Evolutionary conservation across 2,797 vertebrate species (phyloP).

Genomic region (Enteromius trimaculatus): DNA sequence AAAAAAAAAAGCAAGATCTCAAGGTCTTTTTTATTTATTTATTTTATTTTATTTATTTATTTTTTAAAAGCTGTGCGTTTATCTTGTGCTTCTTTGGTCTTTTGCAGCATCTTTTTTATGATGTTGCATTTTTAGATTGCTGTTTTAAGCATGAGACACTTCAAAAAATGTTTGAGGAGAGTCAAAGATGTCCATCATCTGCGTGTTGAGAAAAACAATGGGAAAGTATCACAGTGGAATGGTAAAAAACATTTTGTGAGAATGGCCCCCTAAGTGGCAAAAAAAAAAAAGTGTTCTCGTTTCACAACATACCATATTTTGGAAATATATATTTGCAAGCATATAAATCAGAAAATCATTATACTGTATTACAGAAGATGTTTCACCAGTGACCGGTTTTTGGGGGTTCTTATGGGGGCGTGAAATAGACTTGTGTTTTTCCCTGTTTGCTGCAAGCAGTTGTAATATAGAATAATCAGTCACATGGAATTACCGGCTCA

Average conservation of each 20-base stretch:
- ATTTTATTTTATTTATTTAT: too few species aligned
- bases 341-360: conserved; percentile 11
- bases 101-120: neutral
- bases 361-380: conserved; percentile 13
- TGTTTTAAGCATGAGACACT: neutral
- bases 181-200: neutral
- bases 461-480: conserved; percentile 9
- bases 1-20: neutral
- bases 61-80: neutral
- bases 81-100: neutral
- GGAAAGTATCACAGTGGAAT: neutral
- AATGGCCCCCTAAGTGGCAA: neutral
- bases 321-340: neutral
- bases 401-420: neutral
- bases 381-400: neutral
- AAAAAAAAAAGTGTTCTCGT: neutral
- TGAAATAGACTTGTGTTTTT: neutral
- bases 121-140: neutral
- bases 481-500: neutral
- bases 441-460: conserved; percentile 12
- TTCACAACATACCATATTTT: neutral
- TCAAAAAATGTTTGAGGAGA: neutral
- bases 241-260: neutral
- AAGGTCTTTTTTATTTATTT: neutral
- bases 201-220: neutral